Conservation (phyloP, 2,888 invertebrate species). For the Ametastegia equiseti region DNA sequence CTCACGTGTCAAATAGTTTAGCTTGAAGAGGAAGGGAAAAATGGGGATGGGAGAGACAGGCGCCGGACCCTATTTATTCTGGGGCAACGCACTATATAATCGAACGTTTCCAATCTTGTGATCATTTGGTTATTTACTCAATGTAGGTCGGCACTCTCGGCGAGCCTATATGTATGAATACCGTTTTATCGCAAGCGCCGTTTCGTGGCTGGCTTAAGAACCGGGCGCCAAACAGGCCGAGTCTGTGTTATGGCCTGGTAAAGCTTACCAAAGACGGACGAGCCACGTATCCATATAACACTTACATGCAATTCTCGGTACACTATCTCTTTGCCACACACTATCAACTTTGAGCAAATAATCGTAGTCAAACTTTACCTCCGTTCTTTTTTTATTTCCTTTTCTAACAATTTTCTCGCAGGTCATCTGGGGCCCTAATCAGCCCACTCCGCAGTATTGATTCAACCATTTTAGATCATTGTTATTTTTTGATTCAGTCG, state of each 20-base stretch:
- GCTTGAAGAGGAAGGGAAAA: too few relatives aligned
- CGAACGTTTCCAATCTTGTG: slow-evolving; percentile 32
- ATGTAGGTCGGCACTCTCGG: slow-evolving; percentile 38
- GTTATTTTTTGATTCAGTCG: too few relatives aligned
- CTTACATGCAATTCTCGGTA: not conserved
- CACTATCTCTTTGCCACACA: not conserved
- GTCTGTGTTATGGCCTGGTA: slow-evolving; percentile 1
- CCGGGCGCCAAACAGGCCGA: slow-evolving; percentile 8
- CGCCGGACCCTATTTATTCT: slow-evolving; percentile 19
- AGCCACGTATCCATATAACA: not conserved
- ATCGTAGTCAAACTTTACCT: too few relatives aligned
- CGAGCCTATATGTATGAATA: slow-evolving; percentile 17
- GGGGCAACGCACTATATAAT: not conserved
- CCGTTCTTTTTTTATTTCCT: too few relatives aligned
- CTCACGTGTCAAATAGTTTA: too few relatives aligned
- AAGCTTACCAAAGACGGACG: not conserved
- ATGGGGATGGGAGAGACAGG: not conserved
- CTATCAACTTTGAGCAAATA: too few relatives aligned
- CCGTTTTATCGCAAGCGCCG: slow-evolving; percentile 32
- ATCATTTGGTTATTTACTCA: slow-evolving; percentile 39
- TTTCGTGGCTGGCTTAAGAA: not conserved
- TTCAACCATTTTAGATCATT: too few relatives aligned
- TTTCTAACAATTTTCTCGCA: too few relatives aligned
- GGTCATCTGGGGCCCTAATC: too few relatives aligned
- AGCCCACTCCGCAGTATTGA: too few relatives aligned